phyloP scores from a whole-genome alignment of 2,113 vertebrate genomes.

The Copsychus sechellarum region DNA sequence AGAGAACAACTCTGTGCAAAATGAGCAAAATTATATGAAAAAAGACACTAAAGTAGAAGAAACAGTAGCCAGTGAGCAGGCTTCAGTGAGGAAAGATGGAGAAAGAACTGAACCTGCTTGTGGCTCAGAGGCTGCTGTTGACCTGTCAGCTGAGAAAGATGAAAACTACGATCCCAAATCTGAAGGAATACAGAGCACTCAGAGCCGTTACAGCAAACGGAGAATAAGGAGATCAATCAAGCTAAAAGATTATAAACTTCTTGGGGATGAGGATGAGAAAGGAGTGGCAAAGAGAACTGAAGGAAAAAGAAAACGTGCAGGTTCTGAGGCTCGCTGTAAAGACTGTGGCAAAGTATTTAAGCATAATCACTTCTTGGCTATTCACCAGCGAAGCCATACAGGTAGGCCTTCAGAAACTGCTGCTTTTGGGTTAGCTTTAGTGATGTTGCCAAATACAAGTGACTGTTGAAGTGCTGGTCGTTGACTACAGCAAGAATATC shows the following conservation, averaged over 20 bases:
- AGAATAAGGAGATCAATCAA: constrained; percentile 85
- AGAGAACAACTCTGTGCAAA: constrained; percentile 74
- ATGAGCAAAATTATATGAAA: constrained; percentile 65
- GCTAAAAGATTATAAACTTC: constrained; percentile 86
- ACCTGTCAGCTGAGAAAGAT: constrained; percentile 65
- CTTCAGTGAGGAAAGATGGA: background rate
- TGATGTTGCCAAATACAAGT: background rate
- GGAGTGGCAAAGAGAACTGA: constrained; percentile 74
- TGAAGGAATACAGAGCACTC: constrained; percentile 41
- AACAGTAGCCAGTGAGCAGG: constrained; percentile 3
- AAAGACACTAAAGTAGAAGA: background rate
- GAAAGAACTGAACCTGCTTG: constrained; percentile 27
- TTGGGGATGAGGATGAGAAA: constrained; percentile 73
- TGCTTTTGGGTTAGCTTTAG: background rate
- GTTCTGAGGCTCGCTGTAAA: constrained; percentile 85
- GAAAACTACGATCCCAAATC: constrained; percentile 76
- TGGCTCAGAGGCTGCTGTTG: constrained; percentile 21
- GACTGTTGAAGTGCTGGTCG: background rate
- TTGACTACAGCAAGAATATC: background rate
- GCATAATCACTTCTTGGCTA: constrained; percentile 88
- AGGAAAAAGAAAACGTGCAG: constrained; percentile 79
- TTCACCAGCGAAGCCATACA: constrained; percentile 91
- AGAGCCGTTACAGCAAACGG: constrained; percentile 84
- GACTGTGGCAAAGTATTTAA: constrained; percentile 94
- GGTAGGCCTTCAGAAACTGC: constrained; percentile 72